Conservation (phyloP, 2,113 vertebrate species). For the Silurus meridionalis region DNA sequence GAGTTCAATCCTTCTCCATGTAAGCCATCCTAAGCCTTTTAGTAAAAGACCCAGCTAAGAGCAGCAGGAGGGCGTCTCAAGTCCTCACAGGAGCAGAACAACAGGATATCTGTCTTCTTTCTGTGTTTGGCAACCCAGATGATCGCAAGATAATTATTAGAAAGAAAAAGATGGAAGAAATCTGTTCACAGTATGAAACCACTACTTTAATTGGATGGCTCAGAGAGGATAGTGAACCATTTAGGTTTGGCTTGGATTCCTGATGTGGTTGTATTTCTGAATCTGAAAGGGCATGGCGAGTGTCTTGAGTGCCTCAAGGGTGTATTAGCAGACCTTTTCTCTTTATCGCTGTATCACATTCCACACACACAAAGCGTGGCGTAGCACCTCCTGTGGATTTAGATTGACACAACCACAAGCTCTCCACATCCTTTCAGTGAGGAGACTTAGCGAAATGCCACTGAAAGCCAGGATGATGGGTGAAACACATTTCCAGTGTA, state of each 20-base stretch:
- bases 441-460: constrained; percentile 42
- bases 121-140: constrained; percentile 15
- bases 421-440: constrained; percentile 48
- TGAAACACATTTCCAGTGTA: constrained; percentile 77
- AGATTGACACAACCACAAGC: constrained; percentile 31
- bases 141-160: constrained; percentile 26
- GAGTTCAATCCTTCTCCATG: background rate
- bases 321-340: constrained; percentile 26
- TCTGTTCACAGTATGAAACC: constrained; percentile 11
- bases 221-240: constrained; percentile 23
- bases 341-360: constrained; percentile 14
- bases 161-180: constrained; percentile 12
- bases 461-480: constrained; percentile 60
- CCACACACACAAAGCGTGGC: constrained; percentile 30
- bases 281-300: constrained; percentile 21
- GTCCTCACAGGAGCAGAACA: constrained; percentile 2
- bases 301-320: constrained; percentile 37
- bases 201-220: constrained; percentile 29
- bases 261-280: constrained; percentile 29
- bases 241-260: constrained; percentile 14
- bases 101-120: constrained; percentile 4
- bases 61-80: constrained; percentile 27
- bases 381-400: constrained; percentile 40
- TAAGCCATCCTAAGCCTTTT: constrained; percentile 24
- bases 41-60: constrained; percentile 12